Percentiles rank a stretch among this genome's conserved stretches.
These are phyloP conservation scores for Dryadula phaetusa DNA, from an alignment of 2,888 invertebrate species.

Conservation along the genomic window DNA sequence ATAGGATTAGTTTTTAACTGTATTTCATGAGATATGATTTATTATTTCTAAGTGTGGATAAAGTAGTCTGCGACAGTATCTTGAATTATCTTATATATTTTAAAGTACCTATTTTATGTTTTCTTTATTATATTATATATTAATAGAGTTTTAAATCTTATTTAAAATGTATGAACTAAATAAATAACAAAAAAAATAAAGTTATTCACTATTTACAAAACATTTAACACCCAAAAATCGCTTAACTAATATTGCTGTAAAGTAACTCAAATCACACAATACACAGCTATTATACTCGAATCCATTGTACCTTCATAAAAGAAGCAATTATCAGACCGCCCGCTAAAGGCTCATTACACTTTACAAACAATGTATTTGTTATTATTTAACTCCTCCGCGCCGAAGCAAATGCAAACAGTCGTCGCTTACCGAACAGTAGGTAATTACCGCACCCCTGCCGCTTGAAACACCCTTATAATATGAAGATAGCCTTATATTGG, in stretches of 20 bases:
- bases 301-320: conserved; percentile 43
- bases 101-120: not conserved
- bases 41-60: conserved; percentile 21
- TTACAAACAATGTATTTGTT: conserved; percentile 72
- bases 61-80: conserved; percentile 21
- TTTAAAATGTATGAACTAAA: too few relatives aligned
- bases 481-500: conserved; percentile 32
- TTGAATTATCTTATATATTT: not conserved
- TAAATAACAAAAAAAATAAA: not conserved
- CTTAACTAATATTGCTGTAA: conserved; percentile 34
- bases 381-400: conserved; percentile 66
- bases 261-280: conserved; percentile 36
- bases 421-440: conserved; percentile 65
- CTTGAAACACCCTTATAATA: conserved; percentile 57
- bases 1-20: conserved; percentile 46
- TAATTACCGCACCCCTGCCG: conserved; percentile 70
- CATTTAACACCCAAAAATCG: conserved; percentile 34
- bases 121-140: not conserved
- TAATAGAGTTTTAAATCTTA: too few relatives aligned
- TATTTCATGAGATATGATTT: conserved; percentile 28
- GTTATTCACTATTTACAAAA: not conserved
- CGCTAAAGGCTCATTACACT: conserved; percentile 62
- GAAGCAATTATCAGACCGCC: conserved; percentile 63
- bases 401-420: conserved; percentile 68
- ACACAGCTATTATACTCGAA: conserved; percentile 44